phyloP scores from a whole-genome alignment of 2,888 invertebrate species.

The Eupithecia abbreviata region DNA sequence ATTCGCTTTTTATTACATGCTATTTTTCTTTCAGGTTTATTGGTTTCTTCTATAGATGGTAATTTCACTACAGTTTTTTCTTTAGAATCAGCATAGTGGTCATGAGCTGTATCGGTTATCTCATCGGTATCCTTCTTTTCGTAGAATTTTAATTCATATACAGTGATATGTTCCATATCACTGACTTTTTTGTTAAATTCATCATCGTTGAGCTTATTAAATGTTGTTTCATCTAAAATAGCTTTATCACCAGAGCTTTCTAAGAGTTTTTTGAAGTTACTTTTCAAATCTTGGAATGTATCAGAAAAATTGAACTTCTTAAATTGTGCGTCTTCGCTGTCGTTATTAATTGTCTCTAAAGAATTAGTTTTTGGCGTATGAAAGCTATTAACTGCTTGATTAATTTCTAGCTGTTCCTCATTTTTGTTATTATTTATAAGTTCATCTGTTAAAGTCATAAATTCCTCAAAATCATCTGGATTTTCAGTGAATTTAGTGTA shows the following conservation, averaged over 20 bases:
- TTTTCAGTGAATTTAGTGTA: slow-evolving; percentile 78
- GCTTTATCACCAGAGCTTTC: slow-evolving; percentile 54
- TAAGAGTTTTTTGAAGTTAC: slow-evolving; percentile 66
- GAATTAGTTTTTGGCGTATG: slow-evolving; percentile 76
- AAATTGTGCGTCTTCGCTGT: slow-evolving; percentile 39
- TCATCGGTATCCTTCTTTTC: slow-evolving; percentile 49
- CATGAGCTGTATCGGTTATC: slow-evolving; percentile 17
- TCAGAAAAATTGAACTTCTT: slow-evolving; percentile 63
- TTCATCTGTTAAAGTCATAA: slow-evolving; percentile 73
- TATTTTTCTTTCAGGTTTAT: slow-evolving; percentile 58
- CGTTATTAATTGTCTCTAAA: slow-evolving; percentile 65
- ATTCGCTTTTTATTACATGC: slow-evolving; percentile 59
- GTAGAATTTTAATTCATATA: slow-evolving; percentile 68
- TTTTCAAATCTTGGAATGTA: slow-evolving; percentile 68
- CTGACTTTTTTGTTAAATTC: slow-evolving; percentile 57
- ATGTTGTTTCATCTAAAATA: slow-evolving; percentile 41
- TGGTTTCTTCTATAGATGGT: slow-evolving; percentile 68
- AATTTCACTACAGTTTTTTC: slow-evolving; percentile 56
- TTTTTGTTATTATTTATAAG: slow-evolving; percentile 56
- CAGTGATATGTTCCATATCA: slow-evolving; percentile 75
- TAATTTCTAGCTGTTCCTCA: slow-evolving; percentile 49
- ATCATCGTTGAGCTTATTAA: slow-evolving; percentile 44
- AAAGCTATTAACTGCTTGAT: slow-evolving; percentile 58
- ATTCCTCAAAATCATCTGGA: slow-evolving; percentile 74
- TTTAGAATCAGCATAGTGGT: neutral